A percentile compares a stretch with the other conserved stretches of the same genome.
Conservation (phyloP, 2,888 invertebrate genomes). For the Anthrax anthrax region DNA sequence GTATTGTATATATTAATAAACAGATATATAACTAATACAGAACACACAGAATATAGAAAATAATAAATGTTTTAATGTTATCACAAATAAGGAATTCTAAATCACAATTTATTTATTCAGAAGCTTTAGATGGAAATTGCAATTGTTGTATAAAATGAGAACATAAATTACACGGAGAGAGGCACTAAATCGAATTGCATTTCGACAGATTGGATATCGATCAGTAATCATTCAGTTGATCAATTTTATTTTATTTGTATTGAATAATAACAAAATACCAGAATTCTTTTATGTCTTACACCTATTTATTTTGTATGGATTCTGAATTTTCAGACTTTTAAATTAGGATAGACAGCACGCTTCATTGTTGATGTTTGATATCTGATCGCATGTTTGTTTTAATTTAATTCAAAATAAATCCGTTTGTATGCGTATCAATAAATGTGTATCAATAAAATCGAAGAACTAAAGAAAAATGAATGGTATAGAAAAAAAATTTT, state of each 20-base stretch:
- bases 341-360: slow-evolving; percentile 10
- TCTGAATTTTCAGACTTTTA: slow-evolving; percentile 10
- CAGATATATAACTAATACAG: too few relatives aligned
- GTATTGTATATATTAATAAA: too few relatives aligned
- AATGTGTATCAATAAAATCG: too few relatives aligned
- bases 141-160: slow-evolving; percentile 11
- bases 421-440: too few relatives aligned
- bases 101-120: slow-evolving; percentile 6
- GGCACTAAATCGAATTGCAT: slow-evolving; percentile 14
- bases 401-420: too few relatives aligned
- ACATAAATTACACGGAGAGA: slow-evolving; percentile 11
- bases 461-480: too few relatives aligned
- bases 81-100: neutral
- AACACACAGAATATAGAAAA: neutral
- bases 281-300: too few relatives aligned
- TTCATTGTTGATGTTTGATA: neutral
- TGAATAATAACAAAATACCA: too few relatives aligned
- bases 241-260: slow-evolving; percentile 4
- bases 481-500: too few relatives aligned
- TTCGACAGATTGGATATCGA: slow-evolving; percentile 15
- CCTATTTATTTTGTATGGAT: neutral
- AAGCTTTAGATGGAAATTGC: neutral
- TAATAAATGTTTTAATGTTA: slow-evolving; percentile 1
- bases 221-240: slow-evolving; percentile 13
- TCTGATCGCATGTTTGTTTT: neutral